Base-by-base conservation (phyloP, 53 echinoderm and acorn worm species). In the Patiria pectinifera region DNA sequence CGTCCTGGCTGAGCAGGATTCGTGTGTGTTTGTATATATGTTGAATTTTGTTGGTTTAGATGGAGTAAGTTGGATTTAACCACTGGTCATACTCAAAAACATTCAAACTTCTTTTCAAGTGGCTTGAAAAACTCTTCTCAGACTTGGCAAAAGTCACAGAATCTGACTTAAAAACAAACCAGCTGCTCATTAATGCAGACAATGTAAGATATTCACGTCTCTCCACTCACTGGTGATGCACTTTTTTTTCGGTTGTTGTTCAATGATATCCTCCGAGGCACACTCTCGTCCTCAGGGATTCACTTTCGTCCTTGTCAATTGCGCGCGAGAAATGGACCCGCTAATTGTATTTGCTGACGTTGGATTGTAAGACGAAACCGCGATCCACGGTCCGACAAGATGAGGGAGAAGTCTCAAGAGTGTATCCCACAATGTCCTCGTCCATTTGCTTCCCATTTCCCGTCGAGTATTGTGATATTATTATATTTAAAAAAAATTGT, bases 301-400 rank as follows among this genome's bases (percentile, higher is more conserved):
- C 69, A 69, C 74, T 18, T n/a, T 74, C 74, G 8, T 79, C 46
- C 80, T 15, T 45, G 46, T 6, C 11, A 18, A 79, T 15, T 35
- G 35, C 80, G 4, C 47, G n/a, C 22, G 58, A 19, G 69, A 24
- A 8, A 6, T 43, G 11, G 19, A 24, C n/a, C 83, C 12, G 84
- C 60, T 84, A 84, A 84, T 84, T 84, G 84, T 44, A 84, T 84
- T 84, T 84, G 63, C 8, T 69, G 13, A 10, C 13, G 11, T 66
- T 66, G 35, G 11, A 35, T 16, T 84, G 84, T 66, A 84, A 84
- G 84, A 63, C 12, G 14, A 84, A 3, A 84, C 69, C 48, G 3
- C 48, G 4, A 43, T 3, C 14, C 53, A 80, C 18, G 8, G 80
- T 48, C 21, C 46, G 15, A 80, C 80, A 14, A 14, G 82, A 82